Base-by-base conservation (phyloP, 1,140 invertebrate species). In the Pseudomyrmex cubaensis region DNA sequence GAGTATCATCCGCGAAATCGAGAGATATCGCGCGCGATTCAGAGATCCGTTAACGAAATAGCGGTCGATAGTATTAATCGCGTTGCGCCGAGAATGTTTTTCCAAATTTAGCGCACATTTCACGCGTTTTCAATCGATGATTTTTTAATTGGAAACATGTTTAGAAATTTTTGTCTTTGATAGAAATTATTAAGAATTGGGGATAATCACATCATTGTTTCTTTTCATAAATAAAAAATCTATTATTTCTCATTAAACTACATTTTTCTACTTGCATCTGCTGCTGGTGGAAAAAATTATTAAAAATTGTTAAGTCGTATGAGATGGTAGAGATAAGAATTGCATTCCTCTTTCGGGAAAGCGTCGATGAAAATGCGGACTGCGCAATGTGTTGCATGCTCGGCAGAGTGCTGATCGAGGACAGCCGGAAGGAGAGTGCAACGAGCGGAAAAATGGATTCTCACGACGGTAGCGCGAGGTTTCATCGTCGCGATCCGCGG, bases 371-470 rank as follows among this genome's bases (percentile, higher is more conserved):
- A 67, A 17, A 59, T 50, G 66, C 15, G 59, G 22, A 15, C 44
- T 70, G 50, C 20, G 59, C 44, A 35, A 70, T 80, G 20, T 70
- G 20, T 80, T 57, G 54, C 56, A 61, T 35, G 61, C 73, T 61
- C 35, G 13, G 13, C 56, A 57, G 66, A 44, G 15, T 35, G 22
- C 25, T 22, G 62, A 83, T 86, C 56, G 48, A 87, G 56, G 56
- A 2, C 50, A 86, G 25, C 20, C 54, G 66, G 86, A 50, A 80
- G 59, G 54, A 80, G 63, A 70, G 66, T 67, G 50, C 56, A 76
- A 54, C 72, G 17, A 64, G 35, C 22, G 20, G 69, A 77, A 86
- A 82, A 84, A 89, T 89, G 87, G 84, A 86, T 88, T 83, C 77
- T 72, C 87, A 85, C 56, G 63, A 76, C 70, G 56, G 75, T 64